phyloP scores from a whole-genome alignment of 1,140 invertebrate species.

The Thrips palmi region DNA sequence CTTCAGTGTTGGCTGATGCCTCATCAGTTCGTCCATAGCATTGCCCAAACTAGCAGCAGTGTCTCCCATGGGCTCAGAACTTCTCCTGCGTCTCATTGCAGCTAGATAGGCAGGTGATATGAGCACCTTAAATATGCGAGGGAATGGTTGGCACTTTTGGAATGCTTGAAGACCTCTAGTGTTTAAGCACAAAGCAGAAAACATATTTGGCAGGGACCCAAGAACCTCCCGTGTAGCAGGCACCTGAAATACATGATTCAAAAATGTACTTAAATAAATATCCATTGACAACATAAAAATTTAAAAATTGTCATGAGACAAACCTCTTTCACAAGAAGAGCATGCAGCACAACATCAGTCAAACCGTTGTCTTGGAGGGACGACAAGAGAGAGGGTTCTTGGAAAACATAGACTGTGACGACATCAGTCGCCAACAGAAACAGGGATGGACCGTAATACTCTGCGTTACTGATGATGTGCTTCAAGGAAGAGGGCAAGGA shows the following conservation, averaged over 20 bases:
- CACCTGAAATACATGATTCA: slow-evolving; percentile 27
- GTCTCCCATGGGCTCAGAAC: slow-evolving; percentile 67
- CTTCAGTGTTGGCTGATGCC: slow-evolving; percentile 74
- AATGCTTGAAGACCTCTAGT: slow-evolving; percentile 64
- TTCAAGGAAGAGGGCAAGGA: slow-evolving; percentile 64
- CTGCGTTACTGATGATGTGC: slow-evolving; percentile 82
- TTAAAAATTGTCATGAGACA: not conserved
- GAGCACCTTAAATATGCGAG: slow-evolving; percentile 65
- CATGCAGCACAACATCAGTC: slow-evolving; percentile 77
- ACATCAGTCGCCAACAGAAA: slow-evolving; percentile 81
- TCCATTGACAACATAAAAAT: slow-evolving; percentile 3
- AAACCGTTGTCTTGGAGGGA: slow-evolving; percentile 74
- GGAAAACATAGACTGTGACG: slow-evolving; percentile 83
- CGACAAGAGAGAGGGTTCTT: slow-evolving; percentile 74
- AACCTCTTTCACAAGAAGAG: slow-evolving; percentile 67
- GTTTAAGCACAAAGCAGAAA: slow-evolving; percentile 79
- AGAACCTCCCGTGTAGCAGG: slow-evolving; percentile 78
- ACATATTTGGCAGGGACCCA: slow-evolving; percentile 76
- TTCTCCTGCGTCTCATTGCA: slow-evolving; percentile 66
- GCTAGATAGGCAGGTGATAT: slow-evolving; percentile 68
- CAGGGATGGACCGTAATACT: slow-evolving; percentile 79
- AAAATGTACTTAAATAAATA: not conserved
- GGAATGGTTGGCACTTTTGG: slow-evolving; percentile 65
- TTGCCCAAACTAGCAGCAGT: slow-evolving; percentile 80
- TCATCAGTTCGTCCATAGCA: slow-evolving; percentile 85